Conservation (phyloP, 2,888 invertebrate genomes). For the Nymphalis urticae region DNA sequence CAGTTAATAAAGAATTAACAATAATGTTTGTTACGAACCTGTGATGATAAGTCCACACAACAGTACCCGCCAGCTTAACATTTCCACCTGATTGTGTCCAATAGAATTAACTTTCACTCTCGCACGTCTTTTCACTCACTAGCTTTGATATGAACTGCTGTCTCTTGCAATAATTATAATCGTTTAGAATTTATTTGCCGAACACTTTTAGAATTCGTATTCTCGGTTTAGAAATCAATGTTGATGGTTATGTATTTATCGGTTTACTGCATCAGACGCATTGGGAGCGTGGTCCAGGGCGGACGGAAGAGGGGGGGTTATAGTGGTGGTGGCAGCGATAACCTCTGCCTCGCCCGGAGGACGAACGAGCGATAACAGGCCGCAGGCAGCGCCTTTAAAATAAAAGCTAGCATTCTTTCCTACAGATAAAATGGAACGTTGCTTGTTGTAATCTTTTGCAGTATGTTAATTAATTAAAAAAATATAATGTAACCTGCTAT, state of each 20-base stretch:
- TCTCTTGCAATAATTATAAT: not conserved
- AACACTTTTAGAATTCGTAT: constrained; percentile 30
- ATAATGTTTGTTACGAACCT: constrained; percentile 58
- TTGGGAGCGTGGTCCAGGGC: constrained; percentile 49
- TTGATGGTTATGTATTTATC: constrained; percentile 62
- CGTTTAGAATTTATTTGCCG: not conserved
- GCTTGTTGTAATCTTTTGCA: not conserved
- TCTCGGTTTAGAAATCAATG: constrained; percentile 48
- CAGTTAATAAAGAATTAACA: constrained; percentile 5
- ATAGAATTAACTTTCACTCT: constrained; percentile 36
- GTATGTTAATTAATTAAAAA: not conserved
- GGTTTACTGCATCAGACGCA: constrained; percentile 62
- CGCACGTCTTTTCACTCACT: constrained; percentile 29
- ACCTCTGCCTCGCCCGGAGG: constrained; percentile 71
- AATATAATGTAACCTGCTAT: not conserved
- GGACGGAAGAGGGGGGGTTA: constrained; percentile 55
- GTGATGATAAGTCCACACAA: constrained; percentile 67
- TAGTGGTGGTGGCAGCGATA: constrained; percentile 62
- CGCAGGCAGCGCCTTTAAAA: constrained; percentile 66
- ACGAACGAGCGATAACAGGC: constrained; percentile 52
- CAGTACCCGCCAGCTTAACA: constrained; percentile 69
- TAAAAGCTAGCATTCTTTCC: constrained; percentile 68
- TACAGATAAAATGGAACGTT: constrained; percentile 30
- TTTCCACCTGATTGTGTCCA: constrained; percentile 69
- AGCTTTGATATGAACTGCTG: constrained; percentile 18